Conservation (phyloP, 2,113 vertebrate species). For the Sinocyclocheilus rhinocerous region DNA sequence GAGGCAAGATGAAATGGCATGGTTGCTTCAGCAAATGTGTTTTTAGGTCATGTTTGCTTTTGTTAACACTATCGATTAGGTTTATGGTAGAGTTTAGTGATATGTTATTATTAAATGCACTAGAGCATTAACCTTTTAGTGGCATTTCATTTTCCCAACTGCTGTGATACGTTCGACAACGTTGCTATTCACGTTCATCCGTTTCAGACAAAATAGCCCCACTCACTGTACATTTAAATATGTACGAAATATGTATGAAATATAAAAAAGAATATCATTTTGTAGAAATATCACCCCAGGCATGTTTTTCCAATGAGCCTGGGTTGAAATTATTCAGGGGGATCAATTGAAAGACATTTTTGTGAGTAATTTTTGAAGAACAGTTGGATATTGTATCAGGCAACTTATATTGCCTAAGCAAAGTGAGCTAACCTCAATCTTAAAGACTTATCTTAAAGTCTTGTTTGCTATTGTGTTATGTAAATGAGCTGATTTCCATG, state of each 20-base stretch:
- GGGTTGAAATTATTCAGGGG: background rate
- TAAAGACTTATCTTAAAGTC: background rate
- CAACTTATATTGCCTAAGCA: background rate
- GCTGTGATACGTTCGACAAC: no score
- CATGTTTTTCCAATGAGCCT: background rate
- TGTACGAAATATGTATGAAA: no score
- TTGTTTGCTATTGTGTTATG: background rate
- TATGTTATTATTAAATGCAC: no score
- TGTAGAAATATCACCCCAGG: no score
- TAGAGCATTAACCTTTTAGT: background rate
- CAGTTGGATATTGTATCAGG: background rate
- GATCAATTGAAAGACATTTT: background rate
- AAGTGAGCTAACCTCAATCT: background rate
- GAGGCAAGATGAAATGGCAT: background rate
- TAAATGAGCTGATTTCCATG: background rate
- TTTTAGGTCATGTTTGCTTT: background rate
- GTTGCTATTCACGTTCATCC: background rate
- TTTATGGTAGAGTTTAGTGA: background rate
- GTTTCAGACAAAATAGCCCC: background rate
- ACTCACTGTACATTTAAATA: no score
- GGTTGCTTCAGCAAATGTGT: background rate
- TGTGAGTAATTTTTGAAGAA: background rate
- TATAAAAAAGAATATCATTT: no score
- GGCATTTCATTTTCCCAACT: background rate
- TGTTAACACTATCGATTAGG: background rate